phyloP scores from a whole-genome alignment of 92 coral and sea anemone genomes.

The Epizoanthus scotinus region DNA sequence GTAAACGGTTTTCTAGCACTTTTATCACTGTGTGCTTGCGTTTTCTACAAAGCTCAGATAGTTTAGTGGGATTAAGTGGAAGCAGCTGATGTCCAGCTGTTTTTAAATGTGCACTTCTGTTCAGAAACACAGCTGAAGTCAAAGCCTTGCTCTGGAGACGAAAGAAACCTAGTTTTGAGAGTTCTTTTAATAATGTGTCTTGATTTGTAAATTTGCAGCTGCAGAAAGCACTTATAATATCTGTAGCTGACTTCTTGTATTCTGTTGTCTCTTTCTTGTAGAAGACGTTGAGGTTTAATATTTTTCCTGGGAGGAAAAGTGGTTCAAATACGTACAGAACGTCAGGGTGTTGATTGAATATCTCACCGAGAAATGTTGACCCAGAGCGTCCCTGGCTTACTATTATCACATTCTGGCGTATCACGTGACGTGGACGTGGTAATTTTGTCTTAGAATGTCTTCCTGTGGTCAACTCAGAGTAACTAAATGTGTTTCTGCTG shows the following conservation, averaged over 20 bases:
- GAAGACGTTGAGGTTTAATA: conserved; percentile 19
- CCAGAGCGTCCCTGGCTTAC: conserved; percentile 40
- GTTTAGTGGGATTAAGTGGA: background rate
- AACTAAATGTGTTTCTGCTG: background rate
- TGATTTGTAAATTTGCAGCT: conserved; percentile 27
- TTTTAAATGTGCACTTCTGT: background rate
- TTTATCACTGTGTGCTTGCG: conserved; percentile 25
- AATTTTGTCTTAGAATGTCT: too few relatives aligned
- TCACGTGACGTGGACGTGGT: background rate
- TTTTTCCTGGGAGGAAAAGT: background rate
- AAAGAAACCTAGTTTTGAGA: background rate
- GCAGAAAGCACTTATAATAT: conserved; percentile 3
- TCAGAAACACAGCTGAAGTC: background rate
- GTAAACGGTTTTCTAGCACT: conserved; percentile 28
- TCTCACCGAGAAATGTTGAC: conserved; percentile 37
- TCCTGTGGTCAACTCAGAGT: background rate
- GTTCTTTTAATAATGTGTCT: background rate
- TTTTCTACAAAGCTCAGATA: background rate
- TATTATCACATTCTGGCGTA: conserved; percentile 30
- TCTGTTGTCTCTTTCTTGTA: conserved; percentile 6
- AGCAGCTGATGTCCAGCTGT: background rate
- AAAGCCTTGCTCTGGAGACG: conserved; percentile 9
- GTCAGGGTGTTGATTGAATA: conserved; percentile 27
- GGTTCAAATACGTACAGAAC: conserved; percentile 39
- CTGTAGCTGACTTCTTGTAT: conserved; percentile 5